Conservation (phyloP, 2,797 vertebrate species). For the Ataeniobius toweri region DNA sequence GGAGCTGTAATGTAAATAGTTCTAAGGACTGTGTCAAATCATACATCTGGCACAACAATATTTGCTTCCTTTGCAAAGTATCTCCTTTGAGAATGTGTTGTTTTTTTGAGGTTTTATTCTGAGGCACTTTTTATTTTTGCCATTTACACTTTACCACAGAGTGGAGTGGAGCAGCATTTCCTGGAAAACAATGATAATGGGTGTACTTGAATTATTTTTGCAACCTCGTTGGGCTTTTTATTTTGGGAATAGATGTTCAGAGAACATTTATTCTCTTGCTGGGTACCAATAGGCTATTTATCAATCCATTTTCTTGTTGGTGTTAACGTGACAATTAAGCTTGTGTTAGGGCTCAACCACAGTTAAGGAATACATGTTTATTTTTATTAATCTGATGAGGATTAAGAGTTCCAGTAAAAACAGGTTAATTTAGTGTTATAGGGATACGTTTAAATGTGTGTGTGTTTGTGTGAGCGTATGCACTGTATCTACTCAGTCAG, state of each 20-base stretch:
- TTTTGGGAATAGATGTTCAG: not conserved
- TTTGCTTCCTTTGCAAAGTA: not conserved
- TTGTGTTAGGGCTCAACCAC: not conserved
- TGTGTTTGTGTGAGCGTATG: conserved; percentile 26
- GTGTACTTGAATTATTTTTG: not conserved
- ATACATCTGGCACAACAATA: not conserved
- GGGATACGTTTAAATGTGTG: not conserved
- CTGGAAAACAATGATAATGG: conserved; percentile 20
- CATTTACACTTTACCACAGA: conserved; percentile 13
- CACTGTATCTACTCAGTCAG: conserved; percentile 12
- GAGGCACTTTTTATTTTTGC: conserved; percentile 1
- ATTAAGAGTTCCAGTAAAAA: not conserved
- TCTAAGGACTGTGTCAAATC: not conserved
- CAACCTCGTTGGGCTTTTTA: not conserved
- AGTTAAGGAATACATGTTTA: not conserved
- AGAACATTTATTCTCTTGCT: not conserved
- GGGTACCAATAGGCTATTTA: not conserved
- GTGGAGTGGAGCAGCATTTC: conserved; percentile 31
- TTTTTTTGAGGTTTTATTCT: conserved; percentile 12
- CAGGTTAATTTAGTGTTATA: not conserved
- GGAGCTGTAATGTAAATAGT: not conserved
- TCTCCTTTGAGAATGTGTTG: not conserved
- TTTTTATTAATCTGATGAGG: not conserved
- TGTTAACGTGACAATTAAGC: not conserved
- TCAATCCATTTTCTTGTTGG: not conserved